A percentile compares a stretch with the other conserved stretches of the same genome.
Conservation (phyloP, 2,113 vertebrate genomes). For the Prunella himalayana region DNA sequence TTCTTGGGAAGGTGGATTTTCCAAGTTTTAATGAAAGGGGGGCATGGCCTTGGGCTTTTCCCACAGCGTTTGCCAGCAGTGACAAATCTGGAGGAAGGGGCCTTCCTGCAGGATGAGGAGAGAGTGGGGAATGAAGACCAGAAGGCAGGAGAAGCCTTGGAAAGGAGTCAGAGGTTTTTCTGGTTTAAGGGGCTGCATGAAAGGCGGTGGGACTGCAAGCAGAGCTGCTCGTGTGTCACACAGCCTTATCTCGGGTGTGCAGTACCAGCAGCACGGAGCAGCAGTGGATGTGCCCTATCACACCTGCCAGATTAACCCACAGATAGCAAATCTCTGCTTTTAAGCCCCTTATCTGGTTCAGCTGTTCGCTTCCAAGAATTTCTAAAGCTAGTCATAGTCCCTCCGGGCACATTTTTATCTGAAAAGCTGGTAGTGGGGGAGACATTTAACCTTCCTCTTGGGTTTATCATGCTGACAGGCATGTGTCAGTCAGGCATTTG, state of each 20-base stretch:
- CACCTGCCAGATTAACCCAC: neutral
- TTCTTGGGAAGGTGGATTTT: neutral
- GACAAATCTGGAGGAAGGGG: neutral
- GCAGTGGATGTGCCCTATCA: neutral
- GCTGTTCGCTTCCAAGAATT: neutral
- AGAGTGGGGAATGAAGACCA: neutral
- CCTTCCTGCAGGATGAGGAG: neutral
- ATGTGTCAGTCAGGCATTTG: neutral
- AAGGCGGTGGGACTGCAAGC: neutral
- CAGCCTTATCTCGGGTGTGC: neutral
- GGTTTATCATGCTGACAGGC: conserved; percentile 3
- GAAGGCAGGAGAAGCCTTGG: neutral
- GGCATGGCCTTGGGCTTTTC: neutral
- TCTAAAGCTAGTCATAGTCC: neutral
- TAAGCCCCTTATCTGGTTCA: neutral
- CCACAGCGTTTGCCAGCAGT: neutral
- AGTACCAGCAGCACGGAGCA: accelerated
- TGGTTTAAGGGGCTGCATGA: neutral
- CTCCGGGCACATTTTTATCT: neutral
- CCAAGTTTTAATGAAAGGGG: too few relatives aligned
- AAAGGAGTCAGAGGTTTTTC: neutral
- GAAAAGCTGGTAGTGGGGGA: neutral
- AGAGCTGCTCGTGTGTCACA: neutral
- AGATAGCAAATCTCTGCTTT: neutral
- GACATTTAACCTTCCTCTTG: conserved; percentile 7